These are phyloP conservation scores for Tetramorium bicarinatum DNA, from an alignment of 2,888 invertebrate species.

Conservation along the genomic window DNA sequence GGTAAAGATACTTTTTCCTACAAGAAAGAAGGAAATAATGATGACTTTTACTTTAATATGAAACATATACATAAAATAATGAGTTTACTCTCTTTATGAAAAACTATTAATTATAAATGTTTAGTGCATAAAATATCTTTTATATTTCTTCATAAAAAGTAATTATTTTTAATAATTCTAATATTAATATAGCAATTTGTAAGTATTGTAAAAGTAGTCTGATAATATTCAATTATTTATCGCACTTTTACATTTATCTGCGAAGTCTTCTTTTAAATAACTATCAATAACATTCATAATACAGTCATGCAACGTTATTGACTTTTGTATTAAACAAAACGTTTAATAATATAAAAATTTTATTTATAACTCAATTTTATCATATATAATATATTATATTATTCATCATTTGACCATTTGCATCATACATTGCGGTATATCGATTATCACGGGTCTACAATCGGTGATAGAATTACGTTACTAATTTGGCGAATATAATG, in stretches of 20 bases:
- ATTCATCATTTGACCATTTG: background rate
- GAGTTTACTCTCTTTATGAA: background rate
- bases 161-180: background rate
- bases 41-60: constrained; percentile 2
- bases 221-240: background rate
- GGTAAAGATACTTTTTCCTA: constrained; percentile 1
- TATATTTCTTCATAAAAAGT: background rate
- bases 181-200: background rate
- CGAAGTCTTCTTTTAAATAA: background rate
- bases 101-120: background rate
- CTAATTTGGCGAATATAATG: constrained; percentile 47
- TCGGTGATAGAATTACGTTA: constrained; percentile 27
- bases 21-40: constrained; percentile 1
- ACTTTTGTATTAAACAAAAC: background rate
- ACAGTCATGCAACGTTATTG: background rate
- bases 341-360: background rate
- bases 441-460: constrained; percentile 26
- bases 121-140: background rate
- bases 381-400: background rate
- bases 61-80: constrained; percentile 12
- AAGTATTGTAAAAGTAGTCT: background rate
- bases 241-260: background rate
- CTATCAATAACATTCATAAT: background rate
- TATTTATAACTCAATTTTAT: background rate
- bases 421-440: background rate